phyloP scores from a whole-genome alignment of 2,888 invertebrate genomes.

The Acrocyrtus sp. region DNA sequence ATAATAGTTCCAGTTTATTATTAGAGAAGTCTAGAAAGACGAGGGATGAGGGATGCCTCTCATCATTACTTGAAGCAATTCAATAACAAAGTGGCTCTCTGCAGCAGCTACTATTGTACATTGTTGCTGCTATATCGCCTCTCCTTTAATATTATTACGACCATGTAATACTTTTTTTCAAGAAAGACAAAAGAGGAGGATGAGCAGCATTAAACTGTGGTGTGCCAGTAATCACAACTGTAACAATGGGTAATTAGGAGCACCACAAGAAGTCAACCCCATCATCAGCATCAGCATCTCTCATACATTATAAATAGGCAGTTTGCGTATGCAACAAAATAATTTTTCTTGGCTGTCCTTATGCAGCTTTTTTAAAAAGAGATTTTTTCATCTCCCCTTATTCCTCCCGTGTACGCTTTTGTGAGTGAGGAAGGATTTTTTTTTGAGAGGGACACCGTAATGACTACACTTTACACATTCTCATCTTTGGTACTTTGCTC shows the following conservation, averaged over 20 bases:
- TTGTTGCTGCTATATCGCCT: too few species aligned
- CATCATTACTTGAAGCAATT: too few species aligned
- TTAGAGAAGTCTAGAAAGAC: too few species aligned
- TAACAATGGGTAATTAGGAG: slow-evolving; percentile 53
- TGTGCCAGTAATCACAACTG: slow-evolving; percentile 50
- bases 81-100: too few species aligned
- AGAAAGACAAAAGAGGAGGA: slow-evolving; percentile 21
- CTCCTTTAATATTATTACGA: too few species aligned
- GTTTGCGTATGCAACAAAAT: slow-evolving; percentile 7
- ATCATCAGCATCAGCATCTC: slow-evolving; percentile 31
- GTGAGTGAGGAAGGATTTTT: too few species aligned
- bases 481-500: slow-evolving; percentile 33
- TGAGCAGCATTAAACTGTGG: slow-evolving; percentile 46
- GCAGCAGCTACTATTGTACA: too few species aligned
- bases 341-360: too few species aligned
- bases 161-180: too few species aligned
- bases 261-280: slow-evolving; percentile 52
- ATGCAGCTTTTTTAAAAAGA: slow-evolving; percentile 1
- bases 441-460: too few species aligned
- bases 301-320: slow-evolving; percentile 34
- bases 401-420: slow-evolving; percentile 8
- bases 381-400: not conserved
- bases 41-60: too few species aligned
- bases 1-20: slow-evolving; percentile 40
- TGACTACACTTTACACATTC: slow-evolving; percentile 42